Conservation (phyloP, 2,797 vertebrate genomes). For the Catharus ustulatus region DNA sequence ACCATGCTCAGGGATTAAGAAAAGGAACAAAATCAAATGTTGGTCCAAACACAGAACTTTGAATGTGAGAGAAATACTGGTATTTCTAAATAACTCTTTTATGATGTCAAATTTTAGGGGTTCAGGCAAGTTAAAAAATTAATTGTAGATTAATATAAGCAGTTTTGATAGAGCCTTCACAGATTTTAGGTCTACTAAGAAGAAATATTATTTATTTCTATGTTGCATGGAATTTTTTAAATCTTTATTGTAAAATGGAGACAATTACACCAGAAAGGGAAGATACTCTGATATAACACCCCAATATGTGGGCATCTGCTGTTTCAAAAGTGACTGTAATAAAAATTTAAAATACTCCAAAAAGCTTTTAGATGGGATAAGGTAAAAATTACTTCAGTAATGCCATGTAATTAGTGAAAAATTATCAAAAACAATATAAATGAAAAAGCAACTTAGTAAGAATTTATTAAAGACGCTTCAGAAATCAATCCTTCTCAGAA, state of each 20-base stretch:
- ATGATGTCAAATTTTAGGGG: neutral
- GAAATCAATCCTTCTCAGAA: neutral
- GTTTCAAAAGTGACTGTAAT: neutral
- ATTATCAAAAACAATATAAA: neutral
- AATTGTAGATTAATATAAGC: neutral
- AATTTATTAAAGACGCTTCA: neutral
- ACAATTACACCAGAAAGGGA: neutral
- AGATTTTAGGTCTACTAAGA: neutral
- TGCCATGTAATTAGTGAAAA: neutral
- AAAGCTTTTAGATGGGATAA: neutral
- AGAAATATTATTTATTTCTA: neutral
- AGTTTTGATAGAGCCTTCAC: neutral
- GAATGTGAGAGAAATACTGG: neutral
- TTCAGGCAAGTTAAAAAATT: neutral
- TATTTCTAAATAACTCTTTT: neutral
- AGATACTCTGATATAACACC: neutral
- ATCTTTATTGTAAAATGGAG: neutral
- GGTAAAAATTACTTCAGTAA: neutral
- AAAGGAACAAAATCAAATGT: neutral
- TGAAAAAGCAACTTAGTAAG: neutral
- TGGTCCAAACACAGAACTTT: conserved; percentile 8
- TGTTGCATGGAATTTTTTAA: neutral
- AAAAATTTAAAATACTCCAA: neutral
- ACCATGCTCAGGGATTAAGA: neutral
- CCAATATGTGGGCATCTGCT: neutral